Base-by-base conservation (phyloP, 2,797 vertebrate genomes). In the Scolopax rusticola region DNA sequence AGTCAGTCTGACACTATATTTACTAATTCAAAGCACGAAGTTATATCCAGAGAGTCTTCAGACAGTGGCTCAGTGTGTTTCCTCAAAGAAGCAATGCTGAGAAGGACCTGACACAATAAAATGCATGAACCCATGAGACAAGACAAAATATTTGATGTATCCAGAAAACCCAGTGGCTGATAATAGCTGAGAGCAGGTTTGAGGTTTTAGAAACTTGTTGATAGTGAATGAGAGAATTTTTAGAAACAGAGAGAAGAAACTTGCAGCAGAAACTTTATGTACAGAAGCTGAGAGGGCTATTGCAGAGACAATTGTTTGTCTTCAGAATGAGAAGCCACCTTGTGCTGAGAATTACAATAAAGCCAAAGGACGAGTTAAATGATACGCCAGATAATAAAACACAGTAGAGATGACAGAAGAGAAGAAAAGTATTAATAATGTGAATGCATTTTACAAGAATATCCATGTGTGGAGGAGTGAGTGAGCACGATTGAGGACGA, bases 381-480 rank as follows among this genome's bases (percentile, higher is more conserved):
- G 77, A 59, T 6, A 33, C 13, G n/a, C 21, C 56, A 64, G 86
- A 25, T 67, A 90, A 74, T 96, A 92, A 92, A 93, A 70, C 23
- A 41, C 20, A 24, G 19, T 11, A 36, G 67, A 82, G 32, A 85
- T 90, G 86, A 87, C 74, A 96, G 50, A 56, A 71, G 54, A 79
- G 69, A 79, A 71, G 77, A 70, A 60, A 87, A 51, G 30, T 40
- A 70, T 91, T 76, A 87, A 77, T 74, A 77, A 81, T 32, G 33
- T 59, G 89, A 80, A 41, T 48, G 38, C 32, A 19, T 76, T 95
- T 91, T 80, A 96, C 92, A 83, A 92, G 71, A 87, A 61, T 57
- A 93, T 64, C 84, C 57, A 43, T 61, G 75, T 96, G 92, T 75
- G 87, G 71, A 94, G 78, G 74, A 94, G 64, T 16, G 41, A 89